These are phyloP conservation scores for Lepidochrysops patricia DNA, from an alignment of 2,888 invertebrate species.

Conservation along the genomic window DNA sequence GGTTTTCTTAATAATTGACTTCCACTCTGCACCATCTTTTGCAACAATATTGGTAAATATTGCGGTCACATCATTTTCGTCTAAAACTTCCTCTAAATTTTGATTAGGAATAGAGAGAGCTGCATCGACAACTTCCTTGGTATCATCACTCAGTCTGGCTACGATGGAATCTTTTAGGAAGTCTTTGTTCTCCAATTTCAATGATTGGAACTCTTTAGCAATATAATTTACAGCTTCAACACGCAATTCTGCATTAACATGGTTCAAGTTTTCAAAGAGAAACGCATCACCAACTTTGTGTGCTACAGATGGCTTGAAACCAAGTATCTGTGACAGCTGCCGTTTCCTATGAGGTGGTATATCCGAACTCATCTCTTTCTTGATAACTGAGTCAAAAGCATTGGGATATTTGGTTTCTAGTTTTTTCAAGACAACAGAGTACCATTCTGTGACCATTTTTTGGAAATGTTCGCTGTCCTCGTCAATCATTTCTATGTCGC, in stretches of 20 bases:
- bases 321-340: slow-evolving; percentile 59
- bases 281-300: slow-evolving; percentile 68
- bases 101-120: slow-evolving; percentile 61
- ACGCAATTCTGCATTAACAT: slow-evolving; percentile 79
- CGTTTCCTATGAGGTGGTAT: slow-evolving; percentile 38
- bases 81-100: slow-evolving; percentile 53
- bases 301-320: slow-evolving; percentile 71
- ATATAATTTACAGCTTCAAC: slow-evolving; percentile 79
- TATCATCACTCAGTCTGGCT: slow-evolving; percentile 80
- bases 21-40: slow-evolving; percentile 55
- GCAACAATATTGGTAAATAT: slow-evolving; percentile 67
- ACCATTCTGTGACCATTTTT: slow-evolving; percentile 65
- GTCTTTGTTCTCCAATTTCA: slow-evolving; percentile 70
- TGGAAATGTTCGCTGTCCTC: slow-evolving; percentile 46
- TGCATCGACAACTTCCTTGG: slow-evolving; percentile 74
- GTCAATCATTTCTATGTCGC: slow-evolving; percentile 64
- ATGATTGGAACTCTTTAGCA: slow-evolving; percentile 61
- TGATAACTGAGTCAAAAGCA: slow-evolving; percentile 80
- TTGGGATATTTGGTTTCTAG: slow-evolving; percentile 82
- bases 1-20: slow-evolving; percentile 47
- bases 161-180: slow-evolving; percentile 77
- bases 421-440: slow-evolving; percentile 68
- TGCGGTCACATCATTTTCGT: slow-evolving; percentile 54
- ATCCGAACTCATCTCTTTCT: slow-evolving; percentile 64
- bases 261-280: slow-evolving; percentile 82